Conservation (phyloP, 2,113 vertebrate species). For the Mystacornis crossleyi region DNA sequence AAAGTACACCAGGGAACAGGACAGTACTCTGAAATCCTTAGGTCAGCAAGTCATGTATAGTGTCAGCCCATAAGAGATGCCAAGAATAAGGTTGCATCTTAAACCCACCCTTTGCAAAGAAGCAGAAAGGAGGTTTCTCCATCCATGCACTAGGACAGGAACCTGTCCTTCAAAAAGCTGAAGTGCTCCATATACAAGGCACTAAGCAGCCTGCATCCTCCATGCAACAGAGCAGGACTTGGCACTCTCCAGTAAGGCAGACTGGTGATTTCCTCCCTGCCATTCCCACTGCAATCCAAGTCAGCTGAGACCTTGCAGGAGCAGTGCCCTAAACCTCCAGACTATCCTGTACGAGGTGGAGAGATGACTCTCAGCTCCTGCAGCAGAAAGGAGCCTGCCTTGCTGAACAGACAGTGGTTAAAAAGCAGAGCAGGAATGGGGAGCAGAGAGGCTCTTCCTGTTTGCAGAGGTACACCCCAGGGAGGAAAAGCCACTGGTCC, state of each 20-base stretch:
- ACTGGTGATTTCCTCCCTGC: neutral
- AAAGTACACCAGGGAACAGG: neutral
- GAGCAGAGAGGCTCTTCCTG: neutral
- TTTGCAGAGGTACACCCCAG: neutral
- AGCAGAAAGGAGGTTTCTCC: neutral
- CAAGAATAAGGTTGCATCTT: neutral
- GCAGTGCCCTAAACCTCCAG: neutral
- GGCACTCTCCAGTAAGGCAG: neutral
- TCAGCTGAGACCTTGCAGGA: neutral
- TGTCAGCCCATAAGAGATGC: neutral
- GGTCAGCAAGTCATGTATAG: neutral
- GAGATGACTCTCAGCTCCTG: neutral
- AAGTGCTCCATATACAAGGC: neutral
- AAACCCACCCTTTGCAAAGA: neutral
- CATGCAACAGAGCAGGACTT: neutral
- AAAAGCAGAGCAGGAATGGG: neutral
- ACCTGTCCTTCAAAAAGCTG: neutral
- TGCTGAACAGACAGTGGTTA: neutral
- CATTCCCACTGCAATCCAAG: neutral
- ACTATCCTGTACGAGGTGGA: accelerated
- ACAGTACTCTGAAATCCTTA: neutral
- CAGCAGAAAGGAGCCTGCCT: neutral
- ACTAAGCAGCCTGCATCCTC: neutral
- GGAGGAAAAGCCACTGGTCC: neutral
- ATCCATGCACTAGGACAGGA: neutral